Evolutionary conservation across 2,797 vertebrate genomes (phyloP).

Genomic region (Apogon talboti): DNA sequence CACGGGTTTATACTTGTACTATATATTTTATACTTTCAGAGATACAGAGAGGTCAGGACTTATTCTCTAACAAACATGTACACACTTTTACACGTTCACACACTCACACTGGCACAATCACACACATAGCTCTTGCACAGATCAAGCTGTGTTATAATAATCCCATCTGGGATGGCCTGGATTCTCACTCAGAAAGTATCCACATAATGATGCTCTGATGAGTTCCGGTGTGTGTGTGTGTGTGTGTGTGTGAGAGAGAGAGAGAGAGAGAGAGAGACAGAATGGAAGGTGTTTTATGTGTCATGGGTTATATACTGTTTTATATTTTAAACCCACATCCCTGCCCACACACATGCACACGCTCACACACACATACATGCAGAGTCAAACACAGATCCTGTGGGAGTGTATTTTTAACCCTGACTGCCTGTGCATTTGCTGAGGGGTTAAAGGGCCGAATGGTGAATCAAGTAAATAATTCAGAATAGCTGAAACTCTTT

Average conservation of each 20-base stretch:
- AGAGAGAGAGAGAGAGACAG: conserved; percentile 13
- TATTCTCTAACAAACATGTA: conserved; percentile 36
- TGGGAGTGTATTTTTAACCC: conserved; percentile 82
- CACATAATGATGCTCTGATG: conserved; percentile 71
- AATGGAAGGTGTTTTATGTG: conserved; percentile 44
- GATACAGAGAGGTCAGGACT: conserved; percentile 43
- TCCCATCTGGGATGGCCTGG: conserved; percentile 68
- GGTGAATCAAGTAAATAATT: conserved; percentile 86
- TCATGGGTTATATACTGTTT: conserved; percentile 59
- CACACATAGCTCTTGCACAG: conserved; percentile 52
- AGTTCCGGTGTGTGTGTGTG: conserved; percentile 48
- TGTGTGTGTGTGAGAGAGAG: conserved; percentile 24
- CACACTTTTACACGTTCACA: conserved; percentile 32
- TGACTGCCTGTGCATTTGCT: conserved; percentile 76
- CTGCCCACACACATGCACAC: conserved; percentile 34
- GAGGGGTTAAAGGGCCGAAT: conserved; percentile 81
- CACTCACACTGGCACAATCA: conserved; percentile 36
- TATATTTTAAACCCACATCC: conserved; percentile 57
- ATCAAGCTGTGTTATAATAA: conserved; percentile 74
- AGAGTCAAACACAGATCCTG: conserved; percentile 64
- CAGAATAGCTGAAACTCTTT: conserved; percentile 87
- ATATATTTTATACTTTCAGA: conserved; percentile 41
- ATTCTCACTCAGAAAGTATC: conserved; percentile 63
- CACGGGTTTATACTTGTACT: conserved; percentile 31
- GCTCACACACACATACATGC: conserved; percentile 35